Evolutionary conservation across 2,797 vertebrate species (phyloP).

Genomic region (Megaceryle alcyon): DNA sequence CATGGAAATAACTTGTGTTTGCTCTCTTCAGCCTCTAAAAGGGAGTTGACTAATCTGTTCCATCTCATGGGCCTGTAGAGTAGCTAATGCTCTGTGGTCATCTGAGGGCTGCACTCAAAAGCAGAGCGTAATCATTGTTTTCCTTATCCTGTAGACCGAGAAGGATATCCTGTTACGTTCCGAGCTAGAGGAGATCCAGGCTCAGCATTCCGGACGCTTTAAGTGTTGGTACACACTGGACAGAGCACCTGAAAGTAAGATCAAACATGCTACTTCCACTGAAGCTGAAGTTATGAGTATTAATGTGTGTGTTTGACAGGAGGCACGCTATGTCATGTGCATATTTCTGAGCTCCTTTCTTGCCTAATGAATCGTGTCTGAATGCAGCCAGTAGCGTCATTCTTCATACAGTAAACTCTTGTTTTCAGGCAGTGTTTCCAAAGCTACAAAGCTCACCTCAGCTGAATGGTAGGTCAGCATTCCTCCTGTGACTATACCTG

Average conservation of each 20-base stretch:
- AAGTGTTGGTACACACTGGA: conserved; percentile 96
- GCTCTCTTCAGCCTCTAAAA: not conserved
- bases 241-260: conserved; percentile 86
- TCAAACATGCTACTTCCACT: not conserved
- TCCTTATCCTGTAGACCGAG: conserved; percentile 83
- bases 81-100: not conserved
- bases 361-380: not conserved
- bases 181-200: conserved; percentile 91
- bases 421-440: not conserved
- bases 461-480: not conserved
- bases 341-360: not conserved
- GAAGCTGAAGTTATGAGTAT: not conserved
- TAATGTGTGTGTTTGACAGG: not conserved
- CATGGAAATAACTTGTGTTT: not conserved
- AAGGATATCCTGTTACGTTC: conserved; percentile 91
- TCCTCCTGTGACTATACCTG: not conserved
- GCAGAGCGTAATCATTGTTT: not conserved
- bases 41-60: not conserved
- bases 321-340: accelerated
- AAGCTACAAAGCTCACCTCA: not conserved
- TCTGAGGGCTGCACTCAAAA: not conserved
- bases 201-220: conserved; percentile 84
- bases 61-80: not conserved
- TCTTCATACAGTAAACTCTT: not conserved
- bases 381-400: not conserved